Evolutionary conservation across 2,888 invertebrate genomes (phyloP).

Genomic region (Sarcophaga carnaria): DNA sequence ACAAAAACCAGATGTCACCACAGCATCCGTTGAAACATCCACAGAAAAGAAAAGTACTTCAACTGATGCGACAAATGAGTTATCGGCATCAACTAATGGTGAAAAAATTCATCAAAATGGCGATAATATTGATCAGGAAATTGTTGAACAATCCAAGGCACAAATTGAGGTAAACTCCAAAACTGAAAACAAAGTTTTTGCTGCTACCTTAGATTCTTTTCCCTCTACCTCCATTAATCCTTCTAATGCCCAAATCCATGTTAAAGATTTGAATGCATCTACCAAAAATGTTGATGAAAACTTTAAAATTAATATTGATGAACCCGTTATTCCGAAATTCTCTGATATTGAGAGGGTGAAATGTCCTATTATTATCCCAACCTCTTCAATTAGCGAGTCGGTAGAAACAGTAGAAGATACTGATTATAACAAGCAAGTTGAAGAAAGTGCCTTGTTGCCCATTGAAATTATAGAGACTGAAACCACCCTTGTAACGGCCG

Average conservation of each 20-base stretch:
- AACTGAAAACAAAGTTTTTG: conserved; percentile 65
- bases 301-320: conserved; percentile 33
- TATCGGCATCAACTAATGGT: conserved; percentile 59
- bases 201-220: conserved; percentile 67
- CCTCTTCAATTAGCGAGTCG: conserved; percentile 36
- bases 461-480: conserved; percentile 11
- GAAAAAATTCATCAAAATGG: conserved; percentile 76
- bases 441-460: conserved; percentile 69
- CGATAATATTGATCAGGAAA: conserved; percentile 73
- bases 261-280: conserved; percentile 54
- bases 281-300: conserved; percentile 46
- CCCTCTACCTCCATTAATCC: conserved; percentile 70
- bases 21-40: conserved; percentile 45
- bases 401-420: conserved; percentile 15
- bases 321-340: conserved; percentile 67
- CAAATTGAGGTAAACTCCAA: conserved; percentile 79
- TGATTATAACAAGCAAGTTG: conserved; percentile 70
- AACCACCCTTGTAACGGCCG: neutral
- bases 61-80: conserved; percentile 70
- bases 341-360: conserved; percentile 37
- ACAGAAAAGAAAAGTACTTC: conserved; percentile 70
- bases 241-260: conserved; percentile 61
- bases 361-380: conserved; percentile 61
- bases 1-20: conserved; percentile 51
- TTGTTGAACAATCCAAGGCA: conserved; percentile 75